Evolutionary conservation across 2,113 vertebrate species (phyloP).

Genomic region (Motacilla tschutschensis): DNA sequence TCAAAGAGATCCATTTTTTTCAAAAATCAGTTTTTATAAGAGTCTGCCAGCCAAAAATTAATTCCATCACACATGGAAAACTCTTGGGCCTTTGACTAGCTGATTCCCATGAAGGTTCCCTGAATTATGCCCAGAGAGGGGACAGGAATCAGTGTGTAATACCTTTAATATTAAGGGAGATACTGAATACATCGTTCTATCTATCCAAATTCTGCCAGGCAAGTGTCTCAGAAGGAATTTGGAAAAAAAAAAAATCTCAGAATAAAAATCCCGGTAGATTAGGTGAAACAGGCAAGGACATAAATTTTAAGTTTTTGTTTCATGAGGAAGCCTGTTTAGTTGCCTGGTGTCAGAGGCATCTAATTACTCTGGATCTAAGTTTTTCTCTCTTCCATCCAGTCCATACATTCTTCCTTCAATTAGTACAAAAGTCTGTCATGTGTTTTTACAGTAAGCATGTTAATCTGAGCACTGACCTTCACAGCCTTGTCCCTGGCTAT

Average conservation of each 20-base stretch:
- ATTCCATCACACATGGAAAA: not conserved
- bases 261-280: not conserved
- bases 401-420: not conserved
- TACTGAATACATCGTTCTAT: not conserved
- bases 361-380: not conserved
- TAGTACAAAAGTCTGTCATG: not conserved
- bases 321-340: not conserved
- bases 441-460: constrained; percentile 15
- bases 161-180: not conserved
- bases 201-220: not conserved
- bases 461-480: constrained; percentile 60
- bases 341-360: not conserved
- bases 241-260: not conserved
- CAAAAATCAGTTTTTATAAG: not conserved
- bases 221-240: not conserved
- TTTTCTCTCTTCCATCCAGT: not conserved
- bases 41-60: not conserved
- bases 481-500: constrained; percentile 29
- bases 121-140: not conserved
- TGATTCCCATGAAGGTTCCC: not conserved
- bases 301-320: not conserved
- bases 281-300: not conserved
- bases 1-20: not conserved
- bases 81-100: not conserved
- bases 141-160: not conserved